Conservation (phyloP, 2,113 vertebrate genomes). For the Dromaius novaehollandiae region DNA sequence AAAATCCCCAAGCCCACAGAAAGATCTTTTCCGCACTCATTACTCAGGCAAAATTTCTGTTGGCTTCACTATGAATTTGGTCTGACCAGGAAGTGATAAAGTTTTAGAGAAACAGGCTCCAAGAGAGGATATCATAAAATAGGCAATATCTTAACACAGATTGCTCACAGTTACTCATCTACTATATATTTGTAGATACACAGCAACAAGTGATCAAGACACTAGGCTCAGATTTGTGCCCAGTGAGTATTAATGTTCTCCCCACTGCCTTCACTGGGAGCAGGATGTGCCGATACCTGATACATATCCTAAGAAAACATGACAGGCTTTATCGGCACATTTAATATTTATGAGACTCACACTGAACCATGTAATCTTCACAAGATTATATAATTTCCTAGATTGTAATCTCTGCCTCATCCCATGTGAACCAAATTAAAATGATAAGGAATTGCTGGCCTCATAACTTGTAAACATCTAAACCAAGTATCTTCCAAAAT, state of each 20-base stretch:
- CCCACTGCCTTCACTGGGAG: background rate
- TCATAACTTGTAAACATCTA: background rate
- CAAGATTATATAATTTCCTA: background rate
- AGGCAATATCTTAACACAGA: background rate
- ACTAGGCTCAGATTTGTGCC: background rate
- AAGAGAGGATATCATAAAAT: background rate
- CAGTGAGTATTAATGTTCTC: background rate
- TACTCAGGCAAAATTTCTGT: background rate
- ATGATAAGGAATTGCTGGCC: background rate
- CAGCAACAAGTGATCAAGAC: background rate
- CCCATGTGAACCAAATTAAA: background rate
- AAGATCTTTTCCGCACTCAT: background rate
- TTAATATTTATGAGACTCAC: background rate
- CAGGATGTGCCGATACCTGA: rapidly evolving
- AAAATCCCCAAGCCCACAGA: background rate
- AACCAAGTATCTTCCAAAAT: background rate
- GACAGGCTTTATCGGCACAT: background rate
- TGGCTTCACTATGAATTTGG: background rate
- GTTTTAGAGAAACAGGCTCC: background rate
- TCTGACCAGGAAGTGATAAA: background rate
- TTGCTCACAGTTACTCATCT: background rate
- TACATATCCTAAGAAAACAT: background rate
- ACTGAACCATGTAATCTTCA: background rate
- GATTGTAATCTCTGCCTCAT: background rate
- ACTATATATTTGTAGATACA: background rate